Evolutionary conservation across 2,888 invertebrate species (phyloP), one percentile per base, ranked within the genome.

Genomic region (Calliopum simillimum): DNA sequence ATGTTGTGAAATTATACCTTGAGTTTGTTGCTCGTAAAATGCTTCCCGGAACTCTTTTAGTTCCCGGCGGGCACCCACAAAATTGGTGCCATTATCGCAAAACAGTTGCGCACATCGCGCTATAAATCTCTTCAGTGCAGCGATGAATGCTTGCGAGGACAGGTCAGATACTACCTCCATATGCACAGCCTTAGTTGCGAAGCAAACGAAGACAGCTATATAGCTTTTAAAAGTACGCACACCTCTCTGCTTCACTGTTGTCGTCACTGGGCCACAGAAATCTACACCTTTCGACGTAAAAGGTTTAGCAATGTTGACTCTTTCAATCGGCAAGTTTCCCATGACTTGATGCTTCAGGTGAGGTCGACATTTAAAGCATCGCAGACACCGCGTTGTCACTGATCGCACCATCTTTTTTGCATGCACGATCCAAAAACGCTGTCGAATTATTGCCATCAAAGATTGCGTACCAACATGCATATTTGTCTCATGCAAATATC

Each of bases 141-240:
- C 72, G n/a, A 75, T 66, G 59, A 75, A 75, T 16, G 65, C 71
- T 11, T 73, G 66, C 8, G 70, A 43, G 5, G 76, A 61, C 19
- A 76, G 51, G 58, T 74, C 72, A 3, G 68, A 62, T 5, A 77
- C 76, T 2, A 73, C 65, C 66, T 76, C 75, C 12, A 77, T 12
- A 14, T 56, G 25, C 6, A 56, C 25, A 12, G 21, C 46, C 71
- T 4, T 75, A 0, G 70, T 72, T 11, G 68, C 23, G 14, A 71
- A 73, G 41, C 67, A 71, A n/a, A 69, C 58, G 14, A 66, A 68
- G 4, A 73, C 68, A 2, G 65, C 71, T 23, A 72, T 56, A 51
- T 70, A 75, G 3, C 68, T 55, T 66, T 73, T 73, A 14, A 21
- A 63, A 1, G 44, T 49, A 2, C 53, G 46, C 44, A 47, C 47